phyloP scores from a whole-genome alignment of 2,888 invertebrate species.

The Andrena camellia region DNA sequence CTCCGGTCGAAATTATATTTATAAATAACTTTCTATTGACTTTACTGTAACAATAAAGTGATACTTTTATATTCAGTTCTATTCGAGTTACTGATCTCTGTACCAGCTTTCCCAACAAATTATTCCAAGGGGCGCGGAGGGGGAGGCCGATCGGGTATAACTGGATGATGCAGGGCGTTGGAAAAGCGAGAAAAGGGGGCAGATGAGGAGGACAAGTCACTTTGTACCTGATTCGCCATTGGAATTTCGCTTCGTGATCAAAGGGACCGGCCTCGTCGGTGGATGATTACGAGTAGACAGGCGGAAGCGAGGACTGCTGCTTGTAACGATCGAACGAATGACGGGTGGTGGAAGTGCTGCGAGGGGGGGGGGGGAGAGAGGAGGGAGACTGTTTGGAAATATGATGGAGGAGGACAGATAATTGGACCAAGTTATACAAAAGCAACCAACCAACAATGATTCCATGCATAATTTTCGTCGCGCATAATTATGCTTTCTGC shows the following conservation, averaged over 20 bases:
- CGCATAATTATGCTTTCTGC: too few species aligned
- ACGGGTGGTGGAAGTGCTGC: background rate
- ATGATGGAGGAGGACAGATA: background rate
- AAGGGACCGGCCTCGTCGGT: slow-evolving; percentile 1
- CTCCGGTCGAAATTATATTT: too few species aligned
- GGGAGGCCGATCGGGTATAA: background rate
- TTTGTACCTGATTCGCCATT: slow-evolving; percentile 8
- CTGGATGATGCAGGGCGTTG: background rate
- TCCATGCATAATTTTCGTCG: too few species aligned
- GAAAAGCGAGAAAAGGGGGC: background rate
- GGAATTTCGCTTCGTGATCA: slow-evolving; percentile 31
- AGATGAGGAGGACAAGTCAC: background rate
- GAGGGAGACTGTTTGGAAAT: background rate
- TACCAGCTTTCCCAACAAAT: background rate
- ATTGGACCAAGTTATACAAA: background rate
- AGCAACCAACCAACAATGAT: too few species aligned
- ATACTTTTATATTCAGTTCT: too few species aligned
- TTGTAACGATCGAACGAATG: slow-evolving; percentile 9
- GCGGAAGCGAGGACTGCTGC: background rate
- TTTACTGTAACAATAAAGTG: too few species aligned
- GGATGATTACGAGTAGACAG: slow-evolving; percentile 16
- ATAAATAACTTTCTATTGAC: too few species aligned
- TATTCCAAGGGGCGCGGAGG: background rate
- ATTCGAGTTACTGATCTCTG: too few species aligned
- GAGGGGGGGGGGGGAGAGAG: background rate